Base-by-base conservation (phyloP, 2,797 vertebrate genomes). In the Smutsia gigantea region DNA sequence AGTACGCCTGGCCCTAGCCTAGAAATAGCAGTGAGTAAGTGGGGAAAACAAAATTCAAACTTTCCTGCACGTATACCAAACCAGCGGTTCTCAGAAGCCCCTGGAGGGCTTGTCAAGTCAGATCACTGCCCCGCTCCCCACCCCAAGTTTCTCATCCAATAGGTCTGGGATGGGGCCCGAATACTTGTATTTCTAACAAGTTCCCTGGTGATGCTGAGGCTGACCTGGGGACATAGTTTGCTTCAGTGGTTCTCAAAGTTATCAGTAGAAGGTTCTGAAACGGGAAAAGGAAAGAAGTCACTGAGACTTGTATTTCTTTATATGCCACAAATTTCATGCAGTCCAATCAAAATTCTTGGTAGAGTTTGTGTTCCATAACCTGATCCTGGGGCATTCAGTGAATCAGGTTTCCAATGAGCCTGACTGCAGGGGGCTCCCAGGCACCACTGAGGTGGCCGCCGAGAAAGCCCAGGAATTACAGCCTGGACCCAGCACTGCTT, bases 371-470 rank as follows among this genome's bases (percentile, higher is more conserved):
- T 37, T 19, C 81, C 68, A 8, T 1, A 29, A 55, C 31, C 31
- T 39, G 61, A 9, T 0, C 10, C 27, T 11, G 1, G 2, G 59
- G 10, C 0, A 4, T 8, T 12, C 2, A 57, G 53, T 2, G 49
- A 42, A n/a, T 46, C n/a, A 11, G 69, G 53, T 51, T 11, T 55
- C 42, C 19, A 11, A 42, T 19, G 79, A 75, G n/a, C 34, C 12
- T 1, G 5, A 69, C 34, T n/a, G 29, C 23, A 25, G 9, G 2
- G 27, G 53, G 53, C 29, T 3, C 19, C 31, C 5, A 11, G 13
- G 29, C 18, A 25, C 14, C 34, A 0, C 11, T 0, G 25, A 18
- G 34, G 19, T 66, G 31, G 21, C 3, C 11, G 1, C 34, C 31
- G 15, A 25, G 15, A 74, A 34, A 18, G 4, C 9, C 53, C 34